Evolutionary conservation across 2,113 vertebrate genomes (phyloP).

Genomic region (Glaucidium brasilianum): DNA sequence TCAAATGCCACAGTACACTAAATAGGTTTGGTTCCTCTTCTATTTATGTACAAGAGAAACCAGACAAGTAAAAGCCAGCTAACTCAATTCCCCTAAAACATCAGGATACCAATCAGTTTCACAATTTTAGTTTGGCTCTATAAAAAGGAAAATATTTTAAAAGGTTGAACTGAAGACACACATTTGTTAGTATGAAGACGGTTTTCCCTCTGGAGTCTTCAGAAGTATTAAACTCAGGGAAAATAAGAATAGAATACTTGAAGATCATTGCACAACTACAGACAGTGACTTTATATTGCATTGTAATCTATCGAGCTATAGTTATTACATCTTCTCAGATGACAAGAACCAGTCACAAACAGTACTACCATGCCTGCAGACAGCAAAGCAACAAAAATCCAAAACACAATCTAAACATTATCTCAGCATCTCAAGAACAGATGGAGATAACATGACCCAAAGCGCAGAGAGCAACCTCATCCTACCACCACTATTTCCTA

Average conservation of each 20-base stretch:
- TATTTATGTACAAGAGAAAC: background rate
- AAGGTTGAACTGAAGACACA: background rate
- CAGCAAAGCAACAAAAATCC: background rate
- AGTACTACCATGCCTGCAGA: background rate
- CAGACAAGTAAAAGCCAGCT: background rate
- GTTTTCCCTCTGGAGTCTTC: background rate
- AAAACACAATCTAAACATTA: background rate
- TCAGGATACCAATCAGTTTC: background rate
- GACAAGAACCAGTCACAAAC: background rate
- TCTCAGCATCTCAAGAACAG: background rate
- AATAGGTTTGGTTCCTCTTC: background rate
- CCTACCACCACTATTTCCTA: background rate
- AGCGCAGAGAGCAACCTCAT: background rate
- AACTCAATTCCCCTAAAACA: background rate
- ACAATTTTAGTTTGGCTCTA: background rate
- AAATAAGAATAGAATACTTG: background rate
- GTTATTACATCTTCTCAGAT: background rate
- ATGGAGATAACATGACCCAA: background rate
- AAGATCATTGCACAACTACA: background rate
- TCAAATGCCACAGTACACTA: background rate
- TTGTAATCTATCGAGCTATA: fast-evolving
- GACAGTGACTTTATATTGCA: background rate
- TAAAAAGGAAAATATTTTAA: background rate
- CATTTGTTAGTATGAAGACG: background rate
- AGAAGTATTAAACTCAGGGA: background rate